These are phyloP conservation scores for Rostratula benghalensis DNA, from an alignment of 2,113 vertebrate genomes.

Conservation along the genomic window DNA sequence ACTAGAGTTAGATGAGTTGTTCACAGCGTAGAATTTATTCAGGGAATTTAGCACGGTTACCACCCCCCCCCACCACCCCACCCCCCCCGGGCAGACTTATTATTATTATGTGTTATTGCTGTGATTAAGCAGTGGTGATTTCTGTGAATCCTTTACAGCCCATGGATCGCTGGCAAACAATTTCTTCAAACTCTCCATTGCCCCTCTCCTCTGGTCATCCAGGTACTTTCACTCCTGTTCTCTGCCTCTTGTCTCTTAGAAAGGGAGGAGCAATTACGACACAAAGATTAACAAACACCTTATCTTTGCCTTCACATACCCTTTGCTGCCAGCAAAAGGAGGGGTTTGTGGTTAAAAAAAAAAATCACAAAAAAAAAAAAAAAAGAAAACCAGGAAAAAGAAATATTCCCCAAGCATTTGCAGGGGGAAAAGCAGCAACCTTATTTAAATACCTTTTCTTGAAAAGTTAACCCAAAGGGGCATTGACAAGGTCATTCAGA, in stretches of 20 bases:
- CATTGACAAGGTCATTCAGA: slow-evolving; percentile 43
- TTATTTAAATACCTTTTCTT: slow-evolving; percentile 32
- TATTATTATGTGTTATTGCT: slow-evolving; percentile 10
- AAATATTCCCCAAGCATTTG: not conserved
- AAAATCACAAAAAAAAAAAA: not conserved
- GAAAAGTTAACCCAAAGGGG: slow-evolving; percentile 14
- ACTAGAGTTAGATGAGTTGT: slow-evolving; percentile 26
- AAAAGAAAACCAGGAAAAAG: not conserved
- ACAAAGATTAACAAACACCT: not conserved
- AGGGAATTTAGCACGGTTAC: slow-evolving; percentile 26
- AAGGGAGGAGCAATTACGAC: not conserved
- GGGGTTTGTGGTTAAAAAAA: not conserved
- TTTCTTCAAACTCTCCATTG: not conserved
- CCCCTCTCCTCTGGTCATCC: not conserved
- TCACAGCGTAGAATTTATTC: not conserved
- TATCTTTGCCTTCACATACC: not conserved
- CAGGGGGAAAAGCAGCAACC: not conserved
- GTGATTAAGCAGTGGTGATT: not conserved
- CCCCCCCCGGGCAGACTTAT: not conserved
- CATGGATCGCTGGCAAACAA: not conserved
- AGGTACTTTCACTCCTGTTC: not conserved
- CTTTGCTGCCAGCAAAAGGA: not conserved
- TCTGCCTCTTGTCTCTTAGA: not conserved
- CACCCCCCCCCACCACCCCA: too few species aligned
- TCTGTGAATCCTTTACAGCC: slow-evolving; percentile 6